phyloP scores from a whole-genome alignment of 2,797 vertebrate genomes.

The Crax fasciolata region DNA sequence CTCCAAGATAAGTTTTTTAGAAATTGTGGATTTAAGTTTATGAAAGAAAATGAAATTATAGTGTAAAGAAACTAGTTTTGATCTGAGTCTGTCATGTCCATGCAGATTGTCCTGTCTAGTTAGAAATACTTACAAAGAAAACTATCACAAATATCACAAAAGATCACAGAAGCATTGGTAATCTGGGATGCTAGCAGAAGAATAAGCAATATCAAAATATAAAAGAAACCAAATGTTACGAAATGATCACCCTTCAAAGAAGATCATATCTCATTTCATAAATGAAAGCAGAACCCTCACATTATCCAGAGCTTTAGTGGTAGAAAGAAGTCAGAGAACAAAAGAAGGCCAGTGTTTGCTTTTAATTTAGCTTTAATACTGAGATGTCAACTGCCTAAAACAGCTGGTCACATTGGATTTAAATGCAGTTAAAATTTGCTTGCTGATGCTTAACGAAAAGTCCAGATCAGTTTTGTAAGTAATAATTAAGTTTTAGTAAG shows the following conservation, averaged over 20 bases:
- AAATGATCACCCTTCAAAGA: not conserved
- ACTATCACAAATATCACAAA: not conserved
- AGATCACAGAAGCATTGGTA: not conserved
- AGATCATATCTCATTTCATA: not conserved
- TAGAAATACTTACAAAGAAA: slow-evolving; percentile 3
- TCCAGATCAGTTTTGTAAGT: not conserved
- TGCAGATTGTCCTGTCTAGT: not conserved
- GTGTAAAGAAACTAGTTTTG: slow-evolving; percentile 9
- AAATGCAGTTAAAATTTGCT: slow-evolving; percentile 4
- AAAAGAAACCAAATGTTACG: not conserved
- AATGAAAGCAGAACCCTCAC: not conserved
- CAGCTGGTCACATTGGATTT: not conserved
- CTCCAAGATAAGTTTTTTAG: not conserved
- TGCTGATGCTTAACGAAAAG: not conserved
- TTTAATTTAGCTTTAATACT: not conserved
- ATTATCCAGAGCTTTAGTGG: not conserved
- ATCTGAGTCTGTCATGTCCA: not conserved
- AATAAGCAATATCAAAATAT: not conserved
- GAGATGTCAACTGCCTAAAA: not conserved
- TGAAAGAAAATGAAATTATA: not conserved
- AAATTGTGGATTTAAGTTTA: not conserved
- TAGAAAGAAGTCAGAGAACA: not conserved
- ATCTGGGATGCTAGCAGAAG: not conserved
- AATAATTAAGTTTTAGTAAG: not conserved
- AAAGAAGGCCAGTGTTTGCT: not conserved